These are phyloP conservation scores for Drosophila saltans DNA, from an alignment of 1,140 invertebrate genomes.

Conservation along the genomic window DNA sequence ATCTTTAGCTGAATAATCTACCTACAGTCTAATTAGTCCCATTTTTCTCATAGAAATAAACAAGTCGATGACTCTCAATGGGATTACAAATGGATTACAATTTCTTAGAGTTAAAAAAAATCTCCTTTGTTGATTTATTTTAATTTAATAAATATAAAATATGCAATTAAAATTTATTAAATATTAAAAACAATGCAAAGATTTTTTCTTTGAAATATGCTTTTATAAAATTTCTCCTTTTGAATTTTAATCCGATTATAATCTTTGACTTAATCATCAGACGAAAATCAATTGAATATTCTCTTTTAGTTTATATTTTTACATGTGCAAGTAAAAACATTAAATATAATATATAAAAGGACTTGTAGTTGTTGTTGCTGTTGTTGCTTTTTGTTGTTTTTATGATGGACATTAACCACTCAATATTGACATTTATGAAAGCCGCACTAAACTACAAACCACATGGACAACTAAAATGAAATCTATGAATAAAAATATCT, in stretches of 20 bases:
- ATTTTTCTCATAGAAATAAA: no score
- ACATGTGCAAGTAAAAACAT: background rate
- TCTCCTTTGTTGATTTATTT: no score
- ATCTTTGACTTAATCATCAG: slow-evolving; percentile 1
- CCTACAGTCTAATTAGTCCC: no score
- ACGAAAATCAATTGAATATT: slow-evolving; percentile 1
- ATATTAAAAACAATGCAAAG: background rate
- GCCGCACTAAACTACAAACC: slow-evolving; percentile 7
- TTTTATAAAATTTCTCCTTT: background rate
- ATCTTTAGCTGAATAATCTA: no score
- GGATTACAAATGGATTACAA: no score
- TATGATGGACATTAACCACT: slow-evolving; percentile 4
- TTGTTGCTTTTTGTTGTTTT: background rate
- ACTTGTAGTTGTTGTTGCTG: no score
- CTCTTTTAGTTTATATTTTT: background rate
- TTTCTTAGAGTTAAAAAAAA: no score
- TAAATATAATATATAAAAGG: background rate
- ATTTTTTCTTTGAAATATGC: background rate
- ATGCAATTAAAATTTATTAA: background rate
- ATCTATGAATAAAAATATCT: slow-evolving; percentile 5
- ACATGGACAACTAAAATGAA: slow-evolving; percentile 11
- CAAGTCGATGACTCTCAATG: no score
- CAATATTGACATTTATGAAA: slow-evolving; percentile 21
- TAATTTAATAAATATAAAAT: background rate
- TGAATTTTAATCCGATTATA: background rate